Evolutionary conservation across 2,888 invertebrate species (phyloP), one percentile per base, ranked within the genome.

Genomic region (Drosophila austrosaltans): DNA sequence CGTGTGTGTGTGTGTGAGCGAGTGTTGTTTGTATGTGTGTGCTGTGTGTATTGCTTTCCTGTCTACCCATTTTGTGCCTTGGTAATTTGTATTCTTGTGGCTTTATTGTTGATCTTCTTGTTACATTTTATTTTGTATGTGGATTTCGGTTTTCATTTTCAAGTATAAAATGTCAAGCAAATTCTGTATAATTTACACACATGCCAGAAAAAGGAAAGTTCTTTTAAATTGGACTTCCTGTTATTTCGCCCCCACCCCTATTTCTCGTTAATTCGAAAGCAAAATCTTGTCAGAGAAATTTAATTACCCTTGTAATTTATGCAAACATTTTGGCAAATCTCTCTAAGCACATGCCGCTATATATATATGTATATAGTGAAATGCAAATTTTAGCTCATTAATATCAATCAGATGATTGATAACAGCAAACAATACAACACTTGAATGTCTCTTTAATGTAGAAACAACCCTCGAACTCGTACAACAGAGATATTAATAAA

Each of bases 371-470:
- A 74, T 74, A 81, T 84, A 83, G 80, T 6, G 42, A 42, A 76
- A 90, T 90, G 90, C 89, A 90, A 91, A 91, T 91, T 90, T 81
- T 66, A 63, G 81, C 82, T 90, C 90, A 91, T 90, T 90, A 91
- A 90, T 91, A 89, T 90, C 91, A 90, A 90, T 90, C 85, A 91
- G 90, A 82, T 90, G 90, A 89, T 90, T 87, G 87, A 91, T 91
- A 76, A 69, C 77, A 70, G 67, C 53, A 69, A 69, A 28, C 39
- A 36, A 53, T 36, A 54, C 25, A 28, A 36, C 42, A 25, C 16
- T 39, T n/a, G 36, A 20, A 44, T 66, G 56, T 73, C 67, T 16
- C 75, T 60, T 78, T 64, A 48, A 20, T 48, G 10, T 60, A 58
- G 65, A 22, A 60, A 22, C 63, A 66, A 56, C 69, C 81, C 76